Conservation (phyloP, 2,113 vertebrate genomes). For the Saguinus midas region DNA sequence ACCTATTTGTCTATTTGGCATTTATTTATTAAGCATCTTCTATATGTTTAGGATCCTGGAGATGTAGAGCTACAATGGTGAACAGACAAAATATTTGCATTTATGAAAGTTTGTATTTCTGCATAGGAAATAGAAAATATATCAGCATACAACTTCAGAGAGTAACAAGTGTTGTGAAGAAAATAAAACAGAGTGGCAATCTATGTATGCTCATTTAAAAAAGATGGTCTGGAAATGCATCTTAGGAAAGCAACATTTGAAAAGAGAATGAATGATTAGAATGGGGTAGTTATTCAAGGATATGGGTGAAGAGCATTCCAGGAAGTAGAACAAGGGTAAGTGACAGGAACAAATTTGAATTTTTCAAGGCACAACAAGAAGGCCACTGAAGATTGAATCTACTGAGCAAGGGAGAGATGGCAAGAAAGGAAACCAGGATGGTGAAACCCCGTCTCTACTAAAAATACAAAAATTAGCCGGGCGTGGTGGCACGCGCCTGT, state of each 20-base stretch:
- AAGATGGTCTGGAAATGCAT: background rate
- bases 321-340: background rate
- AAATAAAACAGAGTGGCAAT: background rate
- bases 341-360: background rate
- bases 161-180: background rate
- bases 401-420: background rate
- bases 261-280: background rate
- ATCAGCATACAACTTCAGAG: background rate
- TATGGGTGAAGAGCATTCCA: background rate
- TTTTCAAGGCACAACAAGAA: background rate
- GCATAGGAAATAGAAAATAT: slow-evolving; percentile 18
- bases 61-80: background rate
- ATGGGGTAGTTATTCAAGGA: background rate
- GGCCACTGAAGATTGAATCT: background rate
- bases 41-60: background rate
- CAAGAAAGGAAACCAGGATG: background rate
- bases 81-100: background rate
- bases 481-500: no score
- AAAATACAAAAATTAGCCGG: no score
- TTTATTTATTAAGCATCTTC: background rate
- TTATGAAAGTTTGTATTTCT: background rate
- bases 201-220: background rate
- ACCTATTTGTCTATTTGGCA: background rate
- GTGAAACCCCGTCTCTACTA: no score
- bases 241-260: background rate